Percentiles rank a stretch among this genome's conserved stretches.
Evolutionary conservation across 2,113 vertebrate species (phyloP).

Genomic region (Sterrhoptilus dennistouni): DNA sequence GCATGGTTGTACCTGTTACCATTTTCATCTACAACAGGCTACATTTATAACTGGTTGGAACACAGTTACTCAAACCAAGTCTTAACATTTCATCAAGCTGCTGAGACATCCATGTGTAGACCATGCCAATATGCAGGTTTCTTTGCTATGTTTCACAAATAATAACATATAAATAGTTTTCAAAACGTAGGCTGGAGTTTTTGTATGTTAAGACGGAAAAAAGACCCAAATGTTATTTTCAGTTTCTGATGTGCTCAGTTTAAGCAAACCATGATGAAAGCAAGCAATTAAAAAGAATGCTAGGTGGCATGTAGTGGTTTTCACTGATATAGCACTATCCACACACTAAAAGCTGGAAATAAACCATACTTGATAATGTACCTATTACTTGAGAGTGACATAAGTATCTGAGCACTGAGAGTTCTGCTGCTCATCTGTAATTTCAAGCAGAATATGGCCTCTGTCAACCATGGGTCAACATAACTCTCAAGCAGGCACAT

Average conservation of each 20-base stretch:
- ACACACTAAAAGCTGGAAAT: not conserved
- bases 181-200: not conserved
- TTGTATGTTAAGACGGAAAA: not conserved
- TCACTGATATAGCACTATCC: not conserved
- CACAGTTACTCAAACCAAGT: not conserved
- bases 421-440: not conserved
- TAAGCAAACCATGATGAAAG: not conserved
- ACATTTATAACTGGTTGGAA: not conserved
- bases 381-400: accelerated
- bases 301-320: not conserved
- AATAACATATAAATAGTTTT: not conserved
- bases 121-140: not conserved
- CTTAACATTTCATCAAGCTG: not conserved
- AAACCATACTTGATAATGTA: not conserved
- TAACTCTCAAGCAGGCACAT: not conserved
- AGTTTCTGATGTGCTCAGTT: not conserved
- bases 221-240: not conserved
- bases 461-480: not conserved
- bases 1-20: not conserved
- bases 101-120: not conserved
- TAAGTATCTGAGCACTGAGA: not conserved
- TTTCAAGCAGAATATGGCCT: not conserved
- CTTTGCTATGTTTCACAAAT: slow-evolving; percentile 18
- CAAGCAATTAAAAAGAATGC: not conserved
- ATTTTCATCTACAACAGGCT: not conserved